phyloP scores from a whole-genome alignment of 2,888 invertebrate species.

The Amaurobius ferox region DNA sequence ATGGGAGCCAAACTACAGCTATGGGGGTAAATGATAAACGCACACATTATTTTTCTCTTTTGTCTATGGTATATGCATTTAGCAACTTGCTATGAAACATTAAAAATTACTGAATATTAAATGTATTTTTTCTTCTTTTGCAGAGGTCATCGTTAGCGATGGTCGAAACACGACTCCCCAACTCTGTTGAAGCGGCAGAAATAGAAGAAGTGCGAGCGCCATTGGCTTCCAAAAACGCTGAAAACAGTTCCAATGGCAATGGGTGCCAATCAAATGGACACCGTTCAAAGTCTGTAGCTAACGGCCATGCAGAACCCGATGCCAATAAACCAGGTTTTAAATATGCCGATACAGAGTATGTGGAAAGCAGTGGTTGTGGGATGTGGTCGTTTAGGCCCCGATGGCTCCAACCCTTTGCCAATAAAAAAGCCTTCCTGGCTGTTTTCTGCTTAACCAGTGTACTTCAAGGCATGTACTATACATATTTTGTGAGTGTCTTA shows the following conservation, averaged over 20 bases:
- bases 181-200: conserved; percentile 24
- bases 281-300: conserved; percentile 20
- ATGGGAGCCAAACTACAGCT: too few species aligned
- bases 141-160: conserved; percentile 10
- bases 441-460: conserved; percentile 81
- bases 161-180: conserved; percentile 26
- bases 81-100: too few species aligned
- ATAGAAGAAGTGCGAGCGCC: conserved; percentile 41
- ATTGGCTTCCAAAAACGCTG: conserved; percentile 25
- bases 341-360: neutral
- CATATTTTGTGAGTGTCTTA: conserved; percentile 94
- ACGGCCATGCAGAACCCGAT: conserved; percentile 41
- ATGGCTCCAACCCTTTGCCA: conserved; percentile 86
- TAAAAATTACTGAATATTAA: too few species aligned
- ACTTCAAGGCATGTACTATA: conserved; percentile 89
- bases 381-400: conserved; percentile 85
- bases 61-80: too few species aligned
- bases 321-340: conserved; percentile 15
- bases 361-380: conserved; percentile 81
- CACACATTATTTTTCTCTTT: too few species aligned
- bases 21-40: too few species aligned
- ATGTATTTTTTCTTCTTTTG: conserved; percentile 13
- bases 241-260: conserved; percentile 31
- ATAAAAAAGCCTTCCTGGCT: conserved; percentile 91
- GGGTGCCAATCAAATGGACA: conserved; percentile 51